Evolutionary conservation across 2,113 vertebrate genomes (phyloP), one percentile per base, ranked within the genome.

Genomic region (Rhinoderma darwinii): DNA sequence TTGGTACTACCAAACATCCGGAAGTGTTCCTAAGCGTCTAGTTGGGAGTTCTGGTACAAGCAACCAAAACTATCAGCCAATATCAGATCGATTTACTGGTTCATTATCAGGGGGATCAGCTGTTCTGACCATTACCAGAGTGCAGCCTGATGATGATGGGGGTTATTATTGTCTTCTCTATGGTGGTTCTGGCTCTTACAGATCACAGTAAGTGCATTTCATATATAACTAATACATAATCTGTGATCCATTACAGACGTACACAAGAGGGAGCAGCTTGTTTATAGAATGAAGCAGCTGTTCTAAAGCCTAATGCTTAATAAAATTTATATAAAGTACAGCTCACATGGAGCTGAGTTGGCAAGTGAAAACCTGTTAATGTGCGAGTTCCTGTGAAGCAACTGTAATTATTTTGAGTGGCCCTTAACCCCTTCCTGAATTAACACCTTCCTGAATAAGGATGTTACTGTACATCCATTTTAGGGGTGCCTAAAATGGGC

Each of bases 1-100:
- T 14, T 87, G 86, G 78, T 44, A 47, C 35, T 27, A 74, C 18
- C 78, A 87, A 79, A 82, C 35, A 74, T 79, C 79, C 4, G 86
- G 78, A 27, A 22, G 47, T 74, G 50, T 15, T 35, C 82, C 82
- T 39, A 73, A 84, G 35, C 56, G 59, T 37, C 22, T 59, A 84
- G 35, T 83, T 68, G 61, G 63, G 4, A 68, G 41, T 35, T 44
- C 12, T 30, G 18, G 59, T 30, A 79, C 18, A 25, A 18, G 35
- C 2, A 66, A 82, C 17, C 79, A 39, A 5, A 82, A 82, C 14
- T 63, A 43, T 39, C 66, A 37, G n/a, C 79, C 79, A 10, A 63
- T 59, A 22, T 41, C 79, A 27, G 39, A 63, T 2, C 54, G 79
- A 27, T 82, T 82, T 35, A 35, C 54, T 15, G 79, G 79, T 10